A percentile compares a stretch with the other conserved stretches of the same genome.
Evolutionary conservation across 2,113 vertebrate species (phyloP).

Genomic region (Callionymus lyra): DNA sequence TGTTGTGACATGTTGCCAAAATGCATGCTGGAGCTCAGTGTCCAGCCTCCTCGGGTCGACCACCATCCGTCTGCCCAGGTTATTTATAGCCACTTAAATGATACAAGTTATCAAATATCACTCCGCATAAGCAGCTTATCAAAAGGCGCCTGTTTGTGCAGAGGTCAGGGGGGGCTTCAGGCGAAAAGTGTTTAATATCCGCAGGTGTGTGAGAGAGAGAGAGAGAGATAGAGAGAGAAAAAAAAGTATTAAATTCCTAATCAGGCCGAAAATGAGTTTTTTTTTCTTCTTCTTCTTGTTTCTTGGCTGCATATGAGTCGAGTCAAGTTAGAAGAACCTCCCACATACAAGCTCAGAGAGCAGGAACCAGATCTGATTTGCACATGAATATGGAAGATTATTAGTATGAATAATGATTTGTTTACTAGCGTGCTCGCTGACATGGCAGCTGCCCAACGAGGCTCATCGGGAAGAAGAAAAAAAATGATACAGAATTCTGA

Average conservation of each 20-base stretch:
- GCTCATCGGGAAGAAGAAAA: slow-evolving; percentile 63
- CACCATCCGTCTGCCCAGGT: slow-evolving; percentile 18
- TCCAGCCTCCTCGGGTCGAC: slow-evolving; percentile 27
- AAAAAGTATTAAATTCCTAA: too few species aligned
- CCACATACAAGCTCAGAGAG: slow-evolving; percentile 61
- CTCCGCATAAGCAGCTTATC: slow-evolving; percentile 10
- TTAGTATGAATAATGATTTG: slow-evolving; percentile 75
- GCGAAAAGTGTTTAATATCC: too few species aligned
- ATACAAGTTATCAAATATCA: slow-evolving; percentile 30
- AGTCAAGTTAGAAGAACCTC: slow-evolving; percentile 55
- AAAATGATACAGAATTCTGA: slow-evolving; percentile 62
- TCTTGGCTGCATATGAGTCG: slow-evolving; percentile 43
- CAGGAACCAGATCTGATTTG: slow-evolving; percentile 58
- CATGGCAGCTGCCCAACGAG: slow-evolving; percentile 63
- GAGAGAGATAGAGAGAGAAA: too few species aligned
- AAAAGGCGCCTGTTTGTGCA: slow-evolving; percentile 8
- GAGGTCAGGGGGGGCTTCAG: too few species aligned
- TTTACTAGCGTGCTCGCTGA: slow-evolving; percentile 61
- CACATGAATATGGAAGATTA: slow-evolving; percentile 68
- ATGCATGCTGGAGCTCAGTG: slow-evolving; percentile 1
- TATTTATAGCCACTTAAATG: slow-evolving; percentile 43
- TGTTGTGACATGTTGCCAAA: too few species aligned
- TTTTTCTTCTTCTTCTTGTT: slow-evolving; percentile 1
- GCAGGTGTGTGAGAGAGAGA: too few species aligned
- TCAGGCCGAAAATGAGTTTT: too few species aligned